These are phyloP conservation scores for Zoroaster sp. DNA, from an alignment of 53 echinoderm and acorn worm species.

Conservation along the genomic window DNA sequence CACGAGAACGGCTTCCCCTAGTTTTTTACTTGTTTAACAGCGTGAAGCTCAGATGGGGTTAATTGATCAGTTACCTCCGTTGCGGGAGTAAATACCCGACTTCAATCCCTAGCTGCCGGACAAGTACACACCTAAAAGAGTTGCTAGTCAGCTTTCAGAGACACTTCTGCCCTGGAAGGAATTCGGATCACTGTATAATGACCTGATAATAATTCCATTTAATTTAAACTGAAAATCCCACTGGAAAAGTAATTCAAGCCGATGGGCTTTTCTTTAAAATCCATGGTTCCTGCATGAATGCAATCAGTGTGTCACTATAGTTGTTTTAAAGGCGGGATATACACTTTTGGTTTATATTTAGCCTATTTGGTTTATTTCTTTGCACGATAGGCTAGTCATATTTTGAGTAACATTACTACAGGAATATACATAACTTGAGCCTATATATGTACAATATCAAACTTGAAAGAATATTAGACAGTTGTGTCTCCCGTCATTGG, in stretches of 20 bases:
- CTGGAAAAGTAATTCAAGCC: background rate
- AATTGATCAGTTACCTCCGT: conserved; percentile 29
- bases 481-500: too few species aligned
- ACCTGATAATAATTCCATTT: conserved; percentile 27
- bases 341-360: too few species aligned
- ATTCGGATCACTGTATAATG: conserved; percentile 8
- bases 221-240: conserved; percentile 18
- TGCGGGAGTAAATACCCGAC: background rate
- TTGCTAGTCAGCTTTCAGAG: background rate
- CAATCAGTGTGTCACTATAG: too few species aligned
- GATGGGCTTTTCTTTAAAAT: background rate
- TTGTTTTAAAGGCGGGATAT: too few species aligned
- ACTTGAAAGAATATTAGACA: too few species aligned
- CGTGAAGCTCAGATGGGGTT: conserved; percentile 26
- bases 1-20: background rate
- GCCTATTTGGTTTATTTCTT: too few species aligned
- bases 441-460: too few species aligned
- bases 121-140: background rate
- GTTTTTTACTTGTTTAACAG: conserved; percentile 37
- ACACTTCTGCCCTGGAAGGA: background rate
- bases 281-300: background rate
- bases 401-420: too few species aligned
- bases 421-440: too few species aligned
- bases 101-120: background rate
- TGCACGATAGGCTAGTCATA: too few species aligned